These are phyloP conservation scores for Podarcis muralis DNA, from an alignment of 2,113 vertebrate genomes.

Conservation along the genomic window DNA sequence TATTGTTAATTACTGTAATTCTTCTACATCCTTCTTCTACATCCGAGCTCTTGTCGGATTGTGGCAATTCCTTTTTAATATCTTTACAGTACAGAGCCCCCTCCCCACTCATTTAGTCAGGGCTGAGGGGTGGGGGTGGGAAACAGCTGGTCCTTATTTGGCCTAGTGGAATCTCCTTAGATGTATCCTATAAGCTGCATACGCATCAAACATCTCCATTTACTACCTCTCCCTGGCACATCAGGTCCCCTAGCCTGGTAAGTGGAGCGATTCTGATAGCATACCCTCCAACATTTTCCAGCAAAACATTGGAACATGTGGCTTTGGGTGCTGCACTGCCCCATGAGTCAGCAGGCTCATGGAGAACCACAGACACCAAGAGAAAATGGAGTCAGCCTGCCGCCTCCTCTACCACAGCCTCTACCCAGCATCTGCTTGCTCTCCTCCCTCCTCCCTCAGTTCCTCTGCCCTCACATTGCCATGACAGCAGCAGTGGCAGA, in stretches of 20 bases:
- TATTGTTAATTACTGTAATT: conserved; percentile 8
- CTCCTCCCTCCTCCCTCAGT: too few species aligned
- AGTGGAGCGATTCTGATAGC: too few species aligned
- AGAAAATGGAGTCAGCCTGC: too few species aligned
- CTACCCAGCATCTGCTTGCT: too few species aligned
- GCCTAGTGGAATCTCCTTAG: neutral
- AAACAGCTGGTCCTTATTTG: neutral
- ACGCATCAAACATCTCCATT: neutral
- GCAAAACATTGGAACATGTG: too few species aligned
- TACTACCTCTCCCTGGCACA: neutral
- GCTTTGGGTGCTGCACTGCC: too few species aligned
- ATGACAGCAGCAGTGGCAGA: too few species aligned
- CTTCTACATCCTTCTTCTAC: conserved; percentile 4
- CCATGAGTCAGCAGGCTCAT: too few species aligned
- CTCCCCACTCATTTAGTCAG: neutral
- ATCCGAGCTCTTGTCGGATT: neutral
- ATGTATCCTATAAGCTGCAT: neutral
- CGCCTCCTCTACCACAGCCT: too few species aligned
- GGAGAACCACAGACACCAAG: too few species aligned
- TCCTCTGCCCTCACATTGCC: too few species aligned
- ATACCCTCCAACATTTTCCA: too few species aligned
- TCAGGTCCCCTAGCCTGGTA: neutral
- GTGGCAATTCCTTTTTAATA: conserved; percentile 3
- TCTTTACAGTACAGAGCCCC: neutral
- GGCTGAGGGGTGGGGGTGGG: neutral